A percentile compares a stretch with the other conserved stretches of the same genome.
Conservation (phyloP, 1,140 invertebrate genomes). For the Drosophila insularis region DNA sequence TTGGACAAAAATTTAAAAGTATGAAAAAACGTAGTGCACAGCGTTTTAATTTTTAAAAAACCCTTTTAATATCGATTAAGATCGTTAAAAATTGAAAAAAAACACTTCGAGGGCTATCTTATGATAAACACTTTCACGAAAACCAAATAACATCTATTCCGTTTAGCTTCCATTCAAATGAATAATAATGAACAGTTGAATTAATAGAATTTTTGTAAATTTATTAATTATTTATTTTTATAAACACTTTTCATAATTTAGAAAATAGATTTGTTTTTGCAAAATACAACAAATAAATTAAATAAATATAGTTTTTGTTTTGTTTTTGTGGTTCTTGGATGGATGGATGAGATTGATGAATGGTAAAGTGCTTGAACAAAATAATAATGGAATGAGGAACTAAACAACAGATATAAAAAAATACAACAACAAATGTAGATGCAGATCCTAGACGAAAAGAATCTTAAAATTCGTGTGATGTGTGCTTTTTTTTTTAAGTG, state of each 20-base stretch:
- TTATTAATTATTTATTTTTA: conserved; percentile 49
- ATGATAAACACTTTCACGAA: too few relatives aligned
- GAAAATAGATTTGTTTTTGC: conserved; percentile 40
- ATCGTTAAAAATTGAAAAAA: too few relatives aligned
- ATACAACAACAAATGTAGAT: neutral
- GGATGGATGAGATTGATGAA: conserved; percentile 10
- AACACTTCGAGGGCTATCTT: too few relatives aligned
- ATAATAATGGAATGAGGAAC: neutral
- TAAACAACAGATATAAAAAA: conserved; percentile 1
- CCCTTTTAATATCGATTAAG: too few relatives aligned
- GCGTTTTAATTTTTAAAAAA: too few relatives aligned
- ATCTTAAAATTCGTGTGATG: neutral
- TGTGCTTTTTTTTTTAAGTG: neutral
- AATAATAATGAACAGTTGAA: too few relatives aligned
- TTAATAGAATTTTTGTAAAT: neutral
- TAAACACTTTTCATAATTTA: conserved; percentile 58
- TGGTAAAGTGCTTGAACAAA: neutral
- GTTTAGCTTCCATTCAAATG: too few relatives aligned
- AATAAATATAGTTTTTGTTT: conserved; percentile 46
- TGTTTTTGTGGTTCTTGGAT: conserved; percentile 15
- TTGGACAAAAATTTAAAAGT: too few relatives aligned
- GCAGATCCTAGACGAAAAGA: neutral
- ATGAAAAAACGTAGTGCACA: too few relatives aligned
- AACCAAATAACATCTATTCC: too few relatives aligned
- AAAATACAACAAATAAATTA: conserved; percentile 72